Base-by-base conservation (phyloP, 2,888 invertebrate genomes). In the Cecidostiba fungosa region DNA sequence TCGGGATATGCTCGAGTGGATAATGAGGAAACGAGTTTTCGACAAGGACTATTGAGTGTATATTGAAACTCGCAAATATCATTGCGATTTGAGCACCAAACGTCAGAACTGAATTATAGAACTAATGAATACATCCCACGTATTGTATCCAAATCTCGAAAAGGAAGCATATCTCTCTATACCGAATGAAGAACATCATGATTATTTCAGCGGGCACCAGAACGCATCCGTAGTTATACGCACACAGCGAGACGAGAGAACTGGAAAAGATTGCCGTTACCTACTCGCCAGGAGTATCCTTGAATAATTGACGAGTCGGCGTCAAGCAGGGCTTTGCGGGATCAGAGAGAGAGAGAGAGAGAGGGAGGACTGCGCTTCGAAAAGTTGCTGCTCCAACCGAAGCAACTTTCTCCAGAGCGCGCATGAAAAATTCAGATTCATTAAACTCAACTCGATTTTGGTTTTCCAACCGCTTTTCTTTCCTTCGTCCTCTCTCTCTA, bases 361-460 rank as follows among this genome's bases (percentile, higher is more conserved):
- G 47, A 19, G n/a, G 32, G n/a, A n/a, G n/a, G n/a, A n/a, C n/a
- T n/a, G n/a, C n/a, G 47, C 76, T 77, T 54, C 10, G 59, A n/a
- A 76, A 76, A 54, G 19, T 54, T 54, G 50, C 50, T 1, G 26
- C n/a, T 12, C 10, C 4, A 47, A 72, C 73, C 47, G 59, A 62
- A 29, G 43, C 32, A 84, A 78, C 77, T 77, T 70, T 70, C 12
- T 29, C 36, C 14, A 8, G 43, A 26, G 43, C 39, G 10, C 16
- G 59, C 36, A 80, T 86, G 59, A 83, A 86, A 83, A 69, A 80
- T 86, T 79, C 83, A 86, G 77, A 76, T 84, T 86, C 86, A 84
- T 86, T 86, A 76, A 86, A 84, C 66, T 54, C n/a, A 50, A 81
- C 83, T 77, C 84, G 50, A 77, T 86, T 86, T 77, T 72, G 66